Percentiles rank a stretch among this genome's conserved stretches.
Evolutionary conservation across 2,888 invertebrate genomes (phyloP).

Genomic region (Limenitis camilla): DNA sequence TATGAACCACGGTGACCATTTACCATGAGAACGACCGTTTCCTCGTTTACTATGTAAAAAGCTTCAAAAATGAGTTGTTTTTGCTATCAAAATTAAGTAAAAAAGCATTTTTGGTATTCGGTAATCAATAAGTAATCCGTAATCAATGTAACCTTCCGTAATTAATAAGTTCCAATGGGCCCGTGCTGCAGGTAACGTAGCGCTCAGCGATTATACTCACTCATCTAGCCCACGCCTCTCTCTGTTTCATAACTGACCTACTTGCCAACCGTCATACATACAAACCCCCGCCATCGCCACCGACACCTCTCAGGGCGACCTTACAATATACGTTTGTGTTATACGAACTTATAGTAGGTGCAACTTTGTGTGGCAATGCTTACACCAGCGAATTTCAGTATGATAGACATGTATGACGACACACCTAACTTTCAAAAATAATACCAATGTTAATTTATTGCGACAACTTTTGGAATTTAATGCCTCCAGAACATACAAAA

Average conservation of each 20-base stretch:
- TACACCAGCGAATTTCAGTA: conserved; percentile 30
- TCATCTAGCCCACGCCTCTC: conserved; percentile 34
- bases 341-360: conserved; percentile 13
- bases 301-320: conserved; percentile 18
- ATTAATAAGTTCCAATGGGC: too few relatives aligned
- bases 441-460: conserved; percentile 25
- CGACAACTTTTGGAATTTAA: conserved; percentile 8
- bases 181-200: not conserved
- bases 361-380: conserved; percentile 26
- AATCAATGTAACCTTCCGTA: too few relatives aligned
- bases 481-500: not conserved
- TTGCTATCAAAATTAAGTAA: too few relatives aligned
- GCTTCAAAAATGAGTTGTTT: too few relatives aligned
- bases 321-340: conserved; percentile 17
- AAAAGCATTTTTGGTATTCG: too few relatives aligned
- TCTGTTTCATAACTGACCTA: conserved; percentile 49
- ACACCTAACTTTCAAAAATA: conserved; percentile 31
- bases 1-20: too few relatives aligned
- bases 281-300: conserved; percentile 27
- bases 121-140: too few relatives aligned
- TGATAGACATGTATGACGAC: conserved; percentile 29
- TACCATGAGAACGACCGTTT: too few relatives aligned
- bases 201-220: not conserved
- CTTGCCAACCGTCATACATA: conserved; percentile 32
- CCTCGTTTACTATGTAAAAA: too few relatives aligned